Evolutionary conservation across 2,797 vertebrate genomes (phyloP).

Genomic region (Pempheris klunzingeri): DNA sequence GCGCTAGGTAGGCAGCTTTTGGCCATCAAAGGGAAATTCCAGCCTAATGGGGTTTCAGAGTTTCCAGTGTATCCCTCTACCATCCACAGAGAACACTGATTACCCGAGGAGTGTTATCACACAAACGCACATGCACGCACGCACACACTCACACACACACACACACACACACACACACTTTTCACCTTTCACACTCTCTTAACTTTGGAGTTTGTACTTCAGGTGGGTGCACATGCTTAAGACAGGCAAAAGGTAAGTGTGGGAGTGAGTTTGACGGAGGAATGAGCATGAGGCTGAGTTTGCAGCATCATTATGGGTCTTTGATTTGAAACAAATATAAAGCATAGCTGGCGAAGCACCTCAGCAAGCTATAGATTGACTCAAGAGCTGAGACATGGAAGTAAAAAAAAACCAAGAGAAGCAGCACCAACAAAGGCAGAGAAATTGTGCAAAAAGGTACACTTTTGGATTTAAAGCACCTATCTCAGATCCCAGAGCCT

Average conservation of each 20-base stretch:
- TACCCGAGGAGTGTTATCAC: slow-evolving; percentile 64
- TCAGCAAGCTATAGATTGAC: slow-evolving; percentile 53
- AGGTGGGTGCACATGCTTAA: slow-evolving; percentile 57
- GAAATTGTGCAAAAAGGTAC: slow-evolving; percentile 80
- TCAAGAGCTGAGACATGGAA: slow-evolving; percentile 54
- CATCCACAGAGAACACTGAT: slow-evolving; percentile 68
- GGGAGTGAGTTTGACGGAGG: slow-evolving; percentile 46
- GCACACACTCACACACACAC: slow-evolving; percentile 26
- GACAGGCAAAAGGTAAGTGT: slow-evolving; percentile 33
- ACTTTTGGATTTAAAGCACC: slow-evolving; percentile 89
- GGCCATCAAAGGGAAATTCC: slow-evolving; percentile 82
- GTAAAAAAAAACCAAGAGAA: slow-evolving; percentile 62
- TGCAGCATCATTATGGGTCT: slow-evolving; percentile 51
- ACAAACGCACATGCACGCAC: slow-evolving; percentile 15
- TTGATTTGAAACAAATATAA: slow-evolving; percentile 65
- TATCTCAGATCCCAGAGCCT: slow-evolving; percentile 87
- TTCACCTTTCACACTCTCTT: slow-evolving; percentile 59
- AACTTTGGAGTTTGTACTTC: slow-evolving; percentile 54
- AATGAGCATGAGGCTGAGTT: slow-evolving; percentile 45
- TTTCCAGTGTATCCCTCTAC: slow-evolving; percentile 71
- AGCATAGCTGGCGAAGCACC: slow-evolving; percentile 43
- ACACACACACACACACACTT: slow-evolving; percentile 27
- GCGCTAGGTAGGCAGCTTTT: slow-evolving; percentile 71
- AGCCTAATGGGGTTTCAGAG: slow-evolving; percentile 76
- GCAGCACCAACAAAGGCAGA: slow-evolving; percentile 72